Evolutionary conservation across 2,888 invertebrate species (phyloP).

Genomic region (Lacanobia wlatinum): DNA sequence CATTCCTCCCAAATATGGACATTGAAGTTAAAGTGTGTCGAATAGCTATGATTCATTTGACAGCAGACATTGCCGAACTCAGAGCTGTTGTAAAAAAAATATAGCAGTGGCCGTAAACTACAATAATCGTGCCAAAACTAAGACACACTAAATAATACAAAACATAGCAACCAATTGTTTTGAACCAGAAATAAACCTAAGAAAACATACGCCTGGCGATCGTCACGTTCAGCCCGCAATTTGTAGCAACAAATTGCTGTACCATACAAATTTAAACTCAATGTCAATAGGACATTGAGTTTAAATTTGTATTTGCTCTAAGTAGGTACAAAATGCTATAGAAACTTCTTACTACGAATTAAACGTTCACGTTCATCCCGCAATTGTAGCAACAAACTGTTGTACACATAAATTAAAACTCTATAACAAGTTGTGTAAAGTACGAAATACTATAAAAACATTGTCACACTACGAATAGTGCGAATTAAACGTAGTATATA

Average conservation of each 20-base stretch:
- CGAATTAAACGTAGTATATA: constrained; percentile 17
- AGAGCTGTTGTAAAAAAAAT: neutral
- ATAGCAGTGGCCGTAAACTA: neutral
- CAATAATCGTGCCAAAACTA: constrained; percentile 6
- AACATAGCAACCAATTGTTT: constrained; percentile 28
- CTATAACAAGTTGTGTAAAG: accelerated
- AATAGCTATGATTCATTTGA: constrained; percentile 22
- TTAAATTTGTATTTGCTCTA: neutral
- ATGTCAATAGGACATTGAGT: no score
- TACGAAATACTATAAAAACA: neutral
- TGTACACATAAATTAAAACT: neutral
- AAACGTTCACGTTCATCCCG: neutral
- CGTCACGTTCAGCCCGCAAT: constrained; percentile 5
- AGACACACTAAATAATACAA: constrained; percentile 1
- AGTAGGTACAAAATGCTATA: constrained; percentile 7
- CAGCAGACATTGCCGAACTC: neutral
- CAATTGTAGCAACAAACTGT: neutral
- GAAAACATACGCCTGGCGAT: constrained; percentile 19
- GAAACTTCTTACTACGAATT: neutral
- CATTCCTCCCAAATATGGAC: constrained; percentile 29
- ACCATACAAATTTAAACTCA: constrained; percentile 7
- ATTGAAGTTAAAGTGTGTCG: constrained; percentile 29
- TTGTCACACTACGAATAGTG: neutral
- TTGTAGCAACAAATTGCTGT: neutral
- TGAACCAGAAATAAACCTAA: constrained; percentile 28